Conservation (phyloP, 2,797 vertebrate genomes). For the Alcedo atthis region DNA sequence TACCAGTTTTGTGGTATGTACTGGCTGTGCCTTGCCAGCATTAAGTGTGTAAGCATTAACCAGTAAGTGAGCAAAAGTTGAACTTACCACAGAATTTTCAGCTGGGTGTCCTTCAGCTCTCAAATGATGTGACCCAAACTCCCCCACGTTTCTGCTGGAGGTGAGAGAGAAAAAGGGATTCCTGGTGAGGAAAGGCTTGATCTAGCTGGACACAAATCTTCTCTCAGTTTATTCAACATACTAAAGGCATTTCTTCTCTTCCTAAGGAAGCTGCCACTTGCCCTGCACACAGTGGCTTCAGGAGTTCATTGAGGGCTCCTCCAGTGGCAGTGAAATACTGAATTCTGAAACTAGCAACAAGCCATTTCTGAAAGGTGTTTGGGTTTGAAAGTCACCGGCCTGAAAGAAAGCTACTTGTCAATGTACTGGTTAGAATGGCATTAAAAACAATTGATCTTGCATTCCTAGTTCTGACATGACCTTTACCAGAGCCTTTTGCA, state of each 20-base stretch:
- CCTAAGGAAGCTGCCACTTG: background rate
- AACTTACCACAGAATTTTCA: background rate
- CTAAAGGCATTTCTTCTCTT: background rate
- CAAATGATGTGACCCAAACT: background rate
- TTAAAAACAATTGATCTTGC: background rate
- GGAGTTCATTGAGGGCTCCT: background rate
- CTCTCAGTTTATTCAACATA: background rate
- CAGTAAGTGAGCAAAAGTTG: background rate
- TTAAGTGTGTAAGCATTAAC: background rate
- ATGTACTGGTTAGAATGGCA: background rate
- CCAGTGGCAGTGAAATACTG: background rate
- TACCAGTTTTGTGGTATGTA: background rate
- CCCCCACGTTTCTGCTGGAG: background rate
- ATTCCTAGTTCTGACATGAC: background rate
- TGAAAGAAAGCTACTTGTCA: background rate
- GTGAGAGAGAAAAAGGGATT: background rate
- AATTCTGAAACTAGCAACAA: background rate
- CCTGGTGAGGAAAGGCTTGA: background rate
- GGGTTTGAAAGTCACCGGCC: background rate
- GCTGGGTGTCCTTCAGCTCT: background rate
- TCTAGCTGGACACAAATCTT: background rate
- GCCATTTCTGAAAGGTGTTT: background rate
- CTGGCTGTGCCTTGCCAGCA: background rate
- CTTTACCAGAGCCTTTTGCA: background rate
- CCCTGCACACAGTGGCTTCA: background rate